A percentile compares a stretch with the other conserved stretches of the same genome.
Evolutionary conservation across 2,888 invertebrate genomes (phyloP).

Genomic region (Mythimna lalbum): DNA sequence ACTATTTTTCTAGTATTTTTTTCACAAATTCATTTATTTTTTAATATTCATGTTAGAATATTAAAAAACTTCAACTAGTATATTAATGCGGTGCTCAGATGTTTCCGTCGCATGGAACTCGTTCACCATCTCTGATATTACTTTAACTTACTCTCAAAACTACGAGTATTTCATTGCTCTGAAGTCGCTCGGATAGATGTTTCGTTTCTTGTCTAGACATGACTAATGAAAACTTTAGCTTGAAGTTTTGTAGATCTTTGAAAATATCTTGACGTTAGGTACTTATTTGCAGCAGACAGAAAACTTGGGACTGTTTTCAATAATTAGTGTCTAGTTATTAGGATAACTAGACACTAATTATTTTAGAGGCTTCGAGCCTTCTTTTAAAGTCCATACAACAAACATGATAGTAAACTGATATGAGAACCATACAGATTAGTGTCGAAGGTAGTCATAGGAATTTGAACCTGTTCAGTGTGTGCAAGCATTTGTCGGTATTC

Average conservation of each 20-base stretch:
- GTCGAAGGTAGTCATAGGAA: too few relatives aligned
- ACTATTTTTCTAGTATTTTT: too few relatives aligned
- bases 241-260: constrained; percentile 10
- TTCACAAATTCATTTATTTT: too few relatives aligned
- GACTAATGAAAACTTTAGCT: constrained; percentile 31
- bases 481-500: too few relatives aligned
- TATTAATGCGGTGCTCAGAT: not conserved
- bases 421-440: too few relatives aligned
- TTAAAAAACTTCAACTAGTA: too few relatives aligned
- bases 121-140: constrained; percentile 12
- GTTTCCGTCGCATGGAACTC: not conserved
- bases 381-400: too few relatives aligned
- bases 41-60: too few relatives aligned
- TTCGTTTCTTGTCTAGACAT: constrained; percentile 36
- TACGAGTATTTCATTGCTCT: constrained; percentile 30
- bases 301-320: constrained; percentile 1
- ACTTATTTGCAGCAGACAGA: not conserved
- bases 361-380: too few relatives aligned
- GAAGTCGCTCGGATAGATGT: constrained; percentile 27
- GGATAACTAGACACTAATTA: too few relatives aligned
- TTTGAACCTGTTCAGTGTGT: too few relatives aligned
- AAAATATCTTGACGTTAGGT: not conserved
- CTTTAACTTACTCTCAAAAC: constrained; percentile 15
- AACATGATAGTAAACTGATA: too few relatives aligned
- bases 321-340: not conserved